phyloP scores from a whole-genome alignment of 2,113 vertebrate species.

The Podarcis raffonei region DNA sequence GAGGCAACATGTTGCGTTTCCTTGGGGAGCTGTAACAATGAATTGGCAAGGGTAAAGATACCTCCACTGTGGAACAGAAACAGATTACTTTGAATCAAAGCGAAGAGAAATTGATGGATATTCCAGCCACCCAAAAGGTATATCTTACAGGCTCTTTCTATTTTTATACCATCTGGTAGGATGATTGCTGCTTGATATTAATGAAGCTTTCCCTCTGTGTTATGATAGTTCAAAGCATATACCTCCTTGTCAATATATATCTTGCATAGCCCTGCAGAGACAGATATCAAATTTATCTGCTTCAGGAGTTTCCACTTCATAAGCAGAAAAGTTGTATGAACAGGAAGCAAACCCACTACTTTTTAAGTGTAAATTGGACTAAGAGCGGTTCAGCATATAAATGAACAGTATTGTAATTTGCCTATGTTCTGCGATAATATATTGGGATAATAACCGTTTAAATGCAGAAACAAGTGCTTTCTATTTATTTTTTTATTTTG shows the following conservation, averaged over 20 bases:
- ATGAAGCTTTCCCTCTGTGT: background rate
- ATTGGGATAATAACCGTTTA: background rate
- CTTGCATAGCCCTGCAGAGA: background rate
- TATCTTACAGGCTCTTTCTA: background rate
- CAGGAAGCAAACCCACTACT: background rate
- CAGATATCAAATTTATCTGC: background rate
- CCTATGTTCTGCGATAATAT: background rate
- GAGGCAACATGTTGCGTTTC: background rate
- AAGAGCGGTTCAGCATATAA: background rate
- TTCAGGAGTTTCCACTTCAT: background rate
- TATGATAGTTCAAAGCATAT: background rate
- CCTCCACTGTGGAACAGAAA: background rate
- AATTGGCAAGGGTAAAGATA: background rate
- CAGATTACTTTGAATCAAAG: constrained; percentile 1
- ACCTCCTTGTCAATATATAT: background rate
- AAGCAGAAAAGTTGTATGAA: background rate
- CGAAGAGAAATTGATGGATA: background rate
- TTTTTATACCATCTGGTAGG: background rate
- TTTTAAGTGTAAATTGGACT: background rate
- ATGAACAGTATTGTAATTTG: background rate
- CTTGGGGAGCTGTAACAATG: background rate
- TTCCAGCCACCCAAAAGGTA: background rate
- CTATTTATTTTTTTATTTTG: background rate
- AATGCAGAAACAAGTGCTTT: background rate
- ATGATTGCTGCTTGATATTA: background rate